Evolutionary conservation across 2,888 invertebrate species (phyloP).

Genomic region (Phyto melanocephala): DNA sequence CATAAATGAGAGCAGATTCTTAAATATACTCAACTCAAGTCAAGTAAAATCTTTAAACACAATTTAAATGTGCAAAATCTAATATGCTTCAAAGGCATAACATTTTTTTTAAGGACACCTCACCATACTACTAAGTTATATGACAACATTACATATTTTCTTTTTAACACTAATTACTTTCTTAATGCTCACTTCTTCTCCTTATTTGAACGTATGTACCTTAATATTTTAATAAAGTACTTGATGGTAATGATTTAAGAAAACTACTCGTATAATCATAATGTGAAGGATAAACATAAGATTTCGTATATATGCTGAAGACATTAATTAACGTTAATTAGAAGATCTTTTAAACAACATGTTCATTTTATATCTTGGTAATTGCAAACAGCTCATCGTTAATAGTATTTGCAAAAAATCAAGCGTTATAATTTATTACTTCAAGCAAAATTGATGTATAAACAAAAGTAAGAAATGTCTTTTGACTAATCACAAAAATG

Average conservation of each 20-base stretch:
- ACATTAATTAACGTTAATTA: slow-evolving; percentile 36
- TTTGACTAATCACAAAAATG: background rate
- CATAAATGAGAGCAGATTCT: no score
- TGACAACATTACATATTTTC: no score
- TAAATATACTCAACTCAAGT: no score
- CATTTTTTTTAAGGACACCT: no score
- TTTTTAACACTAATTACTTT: no score
- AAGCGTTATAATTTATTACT: background rate
- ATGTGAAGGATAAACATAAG: background rate
- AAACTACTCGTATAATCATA: background rate
- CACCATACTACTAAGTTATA: no score
- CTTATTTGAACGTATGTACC: background rate
- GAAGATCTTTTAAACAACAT: background rate
- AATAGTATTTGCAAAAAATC: background rate
- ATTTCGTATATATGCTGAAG: background rate
- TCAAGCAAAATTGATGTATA: background rate
- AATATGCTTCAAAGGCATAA: no score
- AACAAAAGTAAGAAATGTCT: background rate
- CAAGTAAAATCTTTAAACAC: no score
- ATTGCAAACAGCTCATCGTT: background rate
- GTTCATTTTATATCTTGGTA: background rate
- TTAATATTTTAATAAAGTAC: background rate
- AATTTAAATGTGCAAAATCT: no score
- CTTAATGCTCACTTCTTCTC: background rate
- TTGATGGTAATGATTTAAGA: slow-evolving; percentile 6